Evolutionary conservation across 2,113 vertebrate genomes (phyloP).

Genomic region (Picathartes gymnocephalus): DNA sequence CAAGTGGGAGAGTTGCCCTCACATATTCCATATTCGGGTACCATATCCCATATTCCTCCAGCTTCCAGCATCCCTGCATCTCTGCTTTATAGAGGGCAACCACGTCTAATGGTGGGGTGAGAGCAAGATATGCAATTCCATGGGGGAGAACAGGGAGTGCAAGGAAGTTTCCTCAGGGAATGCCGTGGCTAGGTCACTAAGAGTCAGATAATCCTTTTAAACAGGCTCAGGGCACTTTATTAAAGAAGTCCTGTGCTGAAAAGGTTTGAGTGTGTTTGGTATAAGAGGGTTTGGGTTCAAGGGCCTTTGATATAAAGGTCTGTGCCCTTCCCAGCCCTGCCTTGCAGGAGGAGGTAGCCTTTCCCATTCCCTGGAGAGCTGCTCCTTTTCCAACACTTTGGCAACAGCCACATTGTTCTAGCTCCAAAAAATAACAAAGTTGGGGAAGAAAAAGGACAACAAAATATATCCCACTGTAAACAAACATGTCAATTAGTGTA

Average conservation of each 20-base stretch:
- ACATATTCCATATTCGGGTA: accelerated
- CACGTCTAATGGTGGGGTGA: neutral
- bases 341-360: neutral
- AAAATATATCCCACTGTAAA: constrained; percentile 24
- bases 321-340: neutral
- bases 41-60: neutral
- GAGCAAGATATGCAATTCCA: neutral
- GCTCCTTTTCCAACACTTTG: neutral
- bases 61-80: neutral
- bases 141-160: neutral
- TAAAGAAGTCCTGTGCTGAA: accelerated
- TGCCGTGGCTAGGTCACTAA: neutral
- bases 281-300: neutral
- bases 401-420: neutral
- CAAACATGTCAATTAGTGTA: constrained; percentile 47
- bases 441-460: neutral
- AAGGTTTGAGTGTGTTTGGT: neutral
- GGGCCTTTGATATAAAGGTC: neutral
- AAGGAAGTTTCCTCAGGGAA: neutral
- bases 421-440: neutral
- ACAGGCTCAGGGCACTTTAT: accelerated
- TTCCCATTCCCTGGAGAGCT: neutral
- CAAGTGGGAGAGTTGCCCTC: too few relatives aligned
- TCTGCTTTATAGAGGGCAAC: neutral
- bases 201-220: neutral